Evolutionary conservation across 2,888 invertebrate species (phyloP).

Genomic region (Parnassius orleans): DNA sequence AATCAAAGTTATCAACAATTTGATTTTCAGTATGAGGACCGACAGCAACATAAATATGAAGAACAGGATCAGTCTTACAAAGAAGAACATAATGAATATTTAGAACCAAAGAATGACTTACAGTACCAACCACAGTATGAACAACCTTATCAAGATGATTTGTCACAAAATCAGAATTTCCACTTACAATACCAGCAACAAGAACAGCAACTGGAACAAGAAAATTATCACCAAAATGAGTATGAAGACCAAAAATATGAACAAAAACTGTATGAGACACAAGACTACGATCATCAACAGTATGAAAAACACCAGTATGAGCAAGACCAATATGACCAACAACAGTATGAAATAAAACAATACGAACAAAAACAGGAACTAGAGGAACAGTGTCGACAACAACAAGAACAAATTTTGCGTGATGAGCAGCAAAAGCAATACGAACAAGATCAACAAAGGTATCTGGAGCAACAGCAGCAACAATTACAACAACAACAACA

Average conservation of each 20-base stretch:
- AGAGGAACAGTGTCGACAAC: slow-evolving; percentile 40
- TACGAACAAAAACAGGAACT: slow-evolving; percentile 32
- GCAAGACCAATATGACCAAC: slow-evolving; percentile 34
- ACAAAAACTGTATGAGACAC: slow-evolving; percentile 40
- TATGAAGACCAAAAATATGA: slow-evolving; percentile 34
- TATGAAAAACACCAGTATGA: slow-evolving; percentile 27
- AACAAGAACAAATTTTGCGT: slow-evolving; percentile 42
- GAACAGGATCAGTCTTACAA: slow-evolving; percentile 35
- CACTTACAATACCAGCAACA: slow-evolving; percentile 8
- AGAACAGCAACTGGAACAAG: slow-evolving; percentile 37
- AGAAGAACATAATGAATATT: slow-evolving; percentile 36
- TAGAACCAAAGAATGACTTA: slow-evolving; percentile 38
- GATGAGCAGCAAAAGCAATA: slow-evolving; percentile 44
- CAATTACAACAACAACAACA: slow-evolving; percentile 44
- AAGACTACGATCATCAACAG: slow-evolving; percentile 32
- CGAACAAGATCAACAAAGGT: slow-evolving; percentile 40
- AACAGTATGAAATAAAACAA: slow-evolving; percentile 30
- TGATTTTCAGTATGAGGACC: slow-evolving; percentile 47
- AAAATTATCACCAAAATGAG: slow-evolving; percentile 36
- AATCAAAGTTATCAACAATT: slow-evolving; percentile 55
- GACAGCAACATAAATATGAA: slow-evolving; percentile 40
- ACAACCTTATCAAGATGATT: slow-evolving; percentile 30
- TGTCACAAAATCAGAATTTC: slow-evolving; percentile 6
- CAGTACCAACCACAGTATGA: slow-evolving; percentile 36
- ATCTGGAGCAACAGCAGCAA: slow-evolving; percentile 39